These are phyloP conservation scores for Drosophila quadrilineata DNA, from an alignment of 1,140 invertebrate genomes.

Conservation along the genomic window DNA sequence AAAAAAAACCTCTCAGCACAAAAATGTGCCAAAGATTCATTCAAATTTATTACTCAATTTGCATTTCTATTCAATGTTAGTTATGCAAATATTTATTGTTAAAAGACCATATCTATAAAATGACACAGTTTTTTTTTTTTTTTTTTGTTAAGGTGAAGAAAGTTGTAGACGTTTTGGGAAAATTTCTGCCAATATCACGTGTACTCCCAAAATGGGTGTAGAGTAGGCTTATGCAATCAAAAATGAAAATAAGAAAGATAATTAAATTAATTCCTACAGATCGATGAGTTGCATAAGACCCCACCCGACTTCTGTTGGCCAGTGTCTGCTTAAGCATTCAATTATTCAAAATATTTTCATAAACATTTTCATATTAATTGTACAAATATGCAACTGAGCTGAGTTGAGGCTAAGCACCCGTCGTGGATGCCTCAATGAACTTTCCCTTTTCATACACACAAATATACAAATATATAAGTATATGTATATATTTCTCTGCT, in stretches of 20 bases:
- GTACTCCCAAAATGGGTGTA: not conserved
- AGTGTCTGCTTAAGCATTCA: conserved; percentile 54
- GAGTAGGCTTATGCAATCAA: not conserved
- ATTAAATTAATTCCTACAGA: conserved; percentile 18
- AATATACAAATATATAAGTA: too few relatives aligned
- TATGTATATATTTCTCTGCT: not conserved
- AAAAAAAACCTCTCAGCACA: conserved; percentile 7
- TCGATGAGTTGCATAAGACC: conserved; percentile 49
- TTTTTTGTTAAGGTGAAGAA: conserved; percentile 38
- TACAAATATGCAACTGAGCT: conserved; percentile 44
- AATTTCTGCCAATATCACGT: conserved; percentile 14
- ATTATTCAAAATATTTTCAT: conserved; percentile 71
- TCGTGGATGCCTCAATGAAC: conserved; percentile 57
- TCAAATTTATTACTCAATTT: conserved; percentile 55
- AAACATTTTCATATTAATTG: conserved; percentile 64
- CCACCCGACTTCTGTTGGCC: not conserved
- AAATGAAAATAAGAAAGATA: not conserved
- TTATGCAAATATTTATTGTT: conserved; percentile 70
- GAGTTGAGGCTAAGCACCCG: not conserved
- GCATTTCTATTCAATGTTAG: conserved; percentile 64
- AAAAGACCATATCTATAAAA: conserved; percentile 27
- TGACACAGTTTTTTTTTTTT: conserved; percentile 55
- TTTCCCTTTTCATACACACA: conserved; percentile 63
- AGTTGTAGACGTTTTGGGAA: conserved; percentile 32
- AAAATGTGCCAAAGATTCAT: conserved; percentile 61